phyloP scores from a whole-genome alignment of 2,113 vertebrate species.

The Melospiza melodia region DNA sequence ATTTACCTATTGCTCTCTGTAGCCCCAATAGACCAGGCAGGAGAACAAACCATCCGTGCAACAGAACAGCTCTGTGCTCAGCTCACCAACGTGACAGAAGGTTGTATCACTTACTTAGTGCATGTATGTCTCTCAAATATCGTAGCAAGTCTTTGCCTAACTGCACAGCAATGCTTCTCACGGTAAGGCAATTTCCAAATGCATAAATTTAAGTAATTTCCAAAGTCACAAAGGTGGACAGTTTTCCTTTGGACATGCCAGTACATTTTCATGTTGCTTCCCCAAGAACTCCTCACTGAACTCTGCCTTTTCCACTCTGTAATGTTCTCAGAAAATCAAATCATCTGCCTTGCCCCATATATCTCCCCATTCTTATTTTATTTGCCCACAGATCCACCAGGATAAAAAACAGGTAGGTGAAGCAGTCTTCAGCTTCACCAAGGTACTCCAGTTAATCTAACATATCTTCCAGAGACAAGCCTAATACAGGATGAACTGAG shows the following conservation, averaged over 20 bases:
- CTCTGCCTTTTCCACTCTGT: not conserved
- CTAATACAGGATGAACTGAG: constrained; percentile 1
- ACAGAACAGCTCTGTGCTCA: not conserved
- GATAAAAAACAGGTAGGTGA: not conserved
- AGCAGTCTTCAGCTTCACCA: not conserved
- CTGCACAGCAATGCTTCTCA: not conserved
- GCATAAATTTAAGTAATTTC: not conserved
- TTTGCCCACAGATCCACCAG: not conserved
- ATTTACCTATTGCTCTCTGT: not conserved
- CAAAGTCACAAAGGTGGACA: not conserved
- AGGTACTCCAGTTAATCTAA: not conserved
- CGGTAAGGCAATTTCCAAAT: not conserved
- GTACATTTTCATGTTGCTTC: not conserved
- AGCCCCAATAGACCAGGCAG: not conserved
- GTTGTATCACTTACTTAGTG: not conserved
- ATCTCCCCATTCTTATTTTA: not conserved
- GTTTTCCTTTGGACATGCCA: not conserved
- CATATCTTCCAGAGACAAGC: constrained; percentile 10
- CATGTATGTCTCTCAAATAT: not conserved
- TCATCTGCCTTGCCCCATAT: not conserved
- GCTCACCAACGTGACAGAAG: not conserved
- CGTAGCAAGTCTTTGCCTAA: not conserved
- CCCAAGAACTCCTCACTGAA: not conserved
- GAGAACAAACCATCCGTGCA: not conserved
- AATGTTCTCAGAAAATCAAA: not conserved